A percentile compares a stretch with the other conserved stretches of the same genome.
phyloP scores from a whole-genome alignment of 2,888 invertebrate species.

The Dryocosmus kuriphilus region DNA sequence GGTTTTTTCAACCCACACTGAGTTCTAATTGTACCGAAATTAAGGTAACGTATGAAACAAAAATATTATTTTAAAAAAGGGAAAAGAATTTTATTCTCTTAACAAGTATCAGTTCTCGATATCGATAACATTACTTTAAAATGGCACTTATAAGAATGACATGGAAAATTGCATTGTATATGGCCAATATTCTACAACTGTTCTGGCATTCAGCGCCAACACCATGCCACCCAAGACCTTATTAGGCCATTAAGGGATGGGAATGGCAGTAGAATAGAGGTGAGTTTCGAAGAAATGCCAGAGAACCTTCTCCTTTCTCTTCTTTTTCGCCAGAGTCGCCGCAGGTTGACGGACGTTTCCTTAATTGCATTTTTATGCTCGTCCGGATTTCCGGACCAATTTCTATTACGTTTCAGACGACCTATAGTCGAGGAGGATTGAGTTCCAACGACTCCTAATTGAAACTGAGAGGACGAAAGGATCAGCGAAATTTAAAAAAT shows the following conservation, averaged over 20 bases:
- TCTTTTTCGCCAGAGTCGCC: slow-evolving; percentile 14
- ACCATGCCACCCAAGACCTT: not conserved
- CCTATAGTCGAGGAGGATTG: slow-evolving; percentile 1
- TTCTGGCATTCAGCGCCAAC: not conserved
- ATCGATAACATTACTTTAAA: not conserved
- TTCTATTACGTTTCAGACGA: slow-evolving; percentile 34
- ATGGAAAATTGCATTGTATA: not conserved
- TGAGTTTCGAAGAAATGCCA: slow-evolving; percentile 4
- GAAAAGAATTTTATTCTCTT: not conserved
- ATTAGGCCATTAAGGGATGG: not conserved
- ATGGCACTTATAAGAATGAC: not conserved
- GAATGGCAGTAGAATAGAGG: not conserved
- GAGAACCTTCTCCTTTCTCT: not conserved
- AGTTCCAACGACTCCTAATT: not conserved
- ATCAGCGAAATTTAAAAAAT: not conserved
- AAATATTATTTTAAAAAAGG: not conserved
- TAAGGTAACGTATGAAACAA: too few relatives aligned
- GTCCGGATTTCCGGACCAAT: slow-evolving; percentile 57
- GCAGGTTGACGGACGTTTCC: slow-evolving; percentile 67
- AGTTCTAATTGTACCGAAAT: too few relatives aligned
- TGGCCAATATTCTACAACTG: not conserved
- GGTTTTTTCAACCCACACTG: too few relatives aligned
- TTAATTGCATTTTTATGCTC: slow-evolving; percentile 74
- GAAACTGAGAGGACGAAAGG: not conserved
- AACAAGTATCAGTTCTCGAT: not conserved